Percentiles rank a stretch among this genome's conserved stretches.
These are phyloP conservation scores for Lepidurus packardi DNA, from an alignment of 1,140 invertebrate species.

Conservation along the genomic window DNA sequence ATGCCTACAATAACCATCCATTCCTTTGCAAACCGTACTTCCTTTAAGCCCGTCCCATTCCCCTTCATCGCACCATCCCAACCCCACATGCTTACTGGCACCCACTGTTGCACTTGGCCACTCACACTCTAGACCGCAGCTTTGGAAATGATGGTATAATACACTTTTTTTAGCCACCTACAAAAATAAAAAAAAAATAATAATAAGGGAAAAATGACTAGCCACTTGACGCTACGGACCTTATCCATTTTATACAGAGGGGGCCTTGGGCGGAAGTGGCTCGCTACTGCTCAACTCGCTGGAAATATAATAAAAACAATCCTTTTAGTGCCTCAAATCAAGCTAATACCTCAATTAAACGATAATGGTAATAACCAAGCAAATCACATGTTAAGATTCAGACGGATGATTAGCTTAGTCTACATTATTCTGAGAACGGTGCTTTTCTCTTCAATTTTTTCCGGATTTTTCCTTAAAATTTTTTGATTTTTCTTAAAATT, in stretches of 20 bases:
- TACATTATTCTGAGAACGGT: no score
- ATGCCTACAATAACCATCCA: neutral
- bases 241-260: neutral
- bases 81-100: neutral
- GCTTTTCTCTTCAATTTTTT: no score
- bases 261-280: neutral
- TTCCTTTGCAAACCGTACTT: neutral
- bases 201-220: neutral
- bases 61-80: neutral
- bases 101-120: constrained; percentile 8
- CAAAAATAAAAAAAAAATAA: no score
- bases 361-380: no score
- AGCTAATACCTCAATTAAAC: no score
- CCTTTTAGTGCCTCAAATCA: no score
- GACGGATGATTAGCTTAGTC: no score
- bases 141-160: constrained; percentile 14
- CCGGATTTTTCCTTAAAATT: no score
- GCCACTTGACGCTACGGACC: neutral
- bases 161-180: neutral
- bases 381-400: no score
- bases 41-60: neutral
- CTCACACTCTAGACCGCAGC: neutral
- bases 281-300: no score
- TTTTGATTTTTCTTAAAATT: no score
- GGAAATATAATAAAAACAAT: no score